A percentile compares a stretch with the other conserved stretches of the same genome.
These are phyloP conservation scores for Mythimna loreyi DNA, from an alignment of 2,888 invertebrate genomes.

Conservation along the genomic window DNA sequence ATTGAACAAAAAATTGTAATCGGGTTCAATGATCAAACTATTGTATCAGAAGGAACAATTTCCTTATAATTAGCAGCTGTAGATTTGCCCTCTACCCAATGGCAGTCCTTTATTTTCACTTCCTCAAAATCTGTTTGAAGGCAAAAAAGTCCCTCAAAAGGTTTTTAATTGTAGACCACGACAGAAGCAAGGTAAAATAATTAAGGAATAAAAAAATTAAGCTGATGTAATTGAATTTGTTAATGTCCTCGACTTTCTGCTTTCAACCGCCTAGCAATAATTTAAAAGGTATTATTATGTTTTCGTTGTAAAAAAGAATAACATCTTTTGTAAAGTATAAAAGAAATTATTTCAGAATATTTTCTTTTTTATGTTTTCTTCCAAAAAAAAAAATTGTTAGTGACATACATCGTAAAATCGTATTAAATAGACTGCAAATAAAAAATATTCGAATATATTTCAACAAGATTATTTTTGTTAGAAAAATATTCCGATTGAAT, in stretches of 20 bases:
- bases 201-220: constrained; percentile 49
- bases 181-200: constrained; percentile 29
- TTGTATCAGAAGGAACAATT: constrained; percentile 11
- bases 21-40: constrained; percentile 21
- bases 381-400: neutral
- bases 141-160: constrained; percentile 10
- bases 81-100: neutral
- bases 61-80: neutral
- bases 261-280: constrained; percentile 10
- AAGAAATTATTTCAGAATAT: too few relatives aligned
- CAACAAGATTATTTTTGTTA: too few relatives aligned
- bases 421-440: neutral
- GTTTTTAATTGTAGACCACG: constrained; percentile 18
- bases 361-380: neutral
- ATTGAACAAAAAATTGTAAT: constrained; percentile 13
- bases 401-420: neutral
- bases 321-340: neutral
- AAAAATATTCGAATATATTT: neutral
- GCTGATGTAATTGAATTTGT: constrained; percentile 36
- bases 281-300: constrained; percentile 2
- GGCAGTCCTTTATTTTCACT: neutral
- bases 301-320: neutral
- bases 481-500: too few relatives aligned
- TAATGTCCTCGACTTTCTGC: constrained; percentile 23
- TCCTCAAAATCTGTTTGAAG: constrained; percentile 8